Evolutionary conservation across 2,888 invertebrate genomes (phyloP).

Genomic region (Machimus atricapillus): DNA sequence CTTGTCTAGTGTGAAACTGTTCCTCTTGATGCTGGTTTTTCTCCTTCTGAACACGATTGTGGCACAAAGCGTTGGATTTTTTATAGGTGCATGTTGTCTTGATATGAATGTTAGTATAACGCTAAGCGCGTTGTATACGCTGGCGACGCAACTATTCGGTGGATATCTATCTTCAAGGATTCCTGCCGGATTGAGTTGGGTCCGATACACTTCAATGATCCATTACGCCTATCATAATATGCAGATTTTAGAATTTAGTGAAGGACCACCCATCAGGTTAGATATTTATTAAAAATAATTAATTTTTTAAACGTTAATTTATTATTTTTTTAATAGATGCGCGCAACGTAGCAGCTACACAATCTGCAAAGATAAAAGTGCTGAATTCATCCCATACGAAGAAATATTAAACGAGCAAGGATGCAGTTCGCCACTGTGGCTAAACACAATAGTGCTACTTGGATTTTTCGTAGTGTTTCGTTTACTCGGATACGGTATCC

Average conservation of each 20-base stretch:
- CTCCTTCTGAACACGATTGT: constrained; percentile 75
- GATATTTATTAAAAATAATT: constrained; percentile 50
- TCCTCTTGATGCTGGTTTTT: constrained; percentile 73
- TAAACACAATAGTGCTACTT: constrained; percentile 74
- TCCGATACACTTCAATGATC: constrained; percentile 77
- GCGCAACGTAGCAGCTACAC: constrained; percentile 72
- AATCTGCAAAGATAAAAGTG: constrained; percentile 67
- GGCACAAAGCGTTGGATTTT: constrained; percentile 80
- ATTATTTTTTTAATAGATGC: constrained; percentile 66
- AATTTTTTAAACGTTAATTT: neutral
- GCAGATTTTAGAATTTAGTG: constrained; percentile 78
- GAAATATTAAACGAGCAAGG: constrained; percentile 74
- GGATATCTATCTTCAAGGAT: constrained; percentile 77
- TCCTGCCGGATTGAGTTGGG: constrained; percentile 76
- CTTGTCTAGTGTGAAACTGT: constrained; percentile 66
- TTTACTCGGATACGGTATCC: constrained; percentile 74
- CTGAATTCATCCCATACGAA: constrained; percentile 68
- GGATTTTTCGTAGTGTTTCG: constrained; percentile 76
- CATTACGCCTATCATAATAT: constrained; percentile 83
- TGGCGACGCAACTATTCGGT: constrained; percentile 79
- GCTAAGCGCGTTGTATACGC: constrained; percentile 76
- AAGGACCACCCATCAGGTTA: constrained; percentile 74
- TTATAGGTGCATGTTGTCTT: constrained; percentile 79
- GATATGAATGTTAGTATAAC: constrained; percentile 81
- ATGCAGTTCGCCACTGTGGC: constrained; percentile 73